These are phyloP conservation scores for Zootermopsis nevadensis DNA, from an alignment of 2,888 invertebrate genomes.

Conservation along the genomic window DNA sequence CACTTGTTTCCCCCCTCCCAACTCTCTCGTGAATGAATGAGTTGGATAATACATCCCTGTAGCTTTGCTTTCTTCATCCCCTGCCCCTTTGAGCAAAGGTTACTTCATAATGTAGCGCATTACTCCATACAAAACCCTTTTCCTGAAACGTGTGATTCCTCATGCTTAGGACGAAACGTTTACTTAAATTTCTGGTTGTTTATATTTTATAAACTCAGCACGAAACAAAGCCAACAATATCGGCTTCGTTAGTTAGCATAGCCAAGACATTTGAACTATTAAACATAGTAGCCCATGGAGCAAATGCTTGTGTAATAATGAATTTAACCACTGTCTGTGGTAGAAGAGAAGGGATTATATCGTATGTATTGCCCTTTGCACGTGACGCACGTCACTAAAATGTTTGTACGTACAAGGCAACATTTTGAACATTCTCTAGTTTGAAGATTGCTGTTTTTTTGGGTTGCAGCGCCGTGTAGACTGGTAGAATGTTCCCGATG, in stretches of 20 bases:
- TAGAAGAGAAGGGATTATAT: no score
- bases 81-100: background rate
- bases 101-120: background rate
- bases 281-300: background rate
- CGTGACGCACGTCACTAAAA: no score
- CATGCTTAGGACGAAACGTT: background rate
- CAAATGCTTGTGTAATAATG: no score
- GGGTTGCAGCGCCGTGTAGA: no score
- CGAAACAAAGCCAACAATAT: background rate
- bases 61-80: slow-evolving; percentile 31
- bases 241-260: background rate
- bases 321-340: no score
- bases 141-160: background rate
- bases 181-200: slow-evolving; percentile 8
- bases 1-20: slow-evolving; percentile 16
- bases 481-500: no score
- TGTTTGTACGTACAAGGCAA: no score
- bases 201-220: slow-evolving; percentile 5
- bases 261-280: background rate
- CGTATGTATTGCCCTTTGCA: no score
- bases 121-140: slow-evolving; percentile 21
- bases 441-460: no score
- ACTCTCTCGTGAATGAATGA: slow-evolving; percentile 18
- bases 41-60: slow-evolving; percentile 24
- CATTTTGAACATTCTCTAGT: no score